Evolutionary conservation across 1,140 invertebrate genomes (phyloP).

Genomic region (Archegozetes longisetosus): DNA sequence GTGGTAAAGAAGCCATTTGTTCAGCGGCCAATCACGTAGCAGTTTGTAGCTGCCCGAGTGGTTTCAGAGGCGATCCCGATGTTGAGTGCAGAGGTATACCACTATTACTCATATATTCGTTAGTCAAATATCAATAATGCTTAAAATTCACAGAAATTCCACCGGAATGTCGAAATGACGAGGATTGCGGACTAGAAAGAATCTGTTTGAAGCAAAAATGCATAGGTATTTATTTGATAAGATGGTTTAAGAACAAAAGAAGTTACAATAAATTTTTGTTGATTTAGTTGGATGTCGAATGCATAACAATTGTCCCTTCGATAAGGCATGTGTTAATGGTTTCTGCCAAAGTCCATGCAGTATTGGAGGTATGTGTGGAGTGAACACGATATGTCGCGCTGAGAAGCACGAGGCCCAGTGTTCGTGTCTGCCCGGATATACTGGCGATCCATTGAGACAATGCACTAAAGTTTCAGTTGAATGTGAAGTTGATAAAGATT

Average conservation of each 20-base stretch:
- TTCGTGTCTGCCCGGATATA: constrained; percentile 59
- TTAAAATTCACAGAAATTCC: constrained; percentile 11
- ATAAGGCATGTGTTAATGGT: constrained; percentile 61
- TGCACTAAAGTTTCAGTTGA: constrained; percentile 42
- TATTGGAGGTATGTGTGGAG: constrained; percentile 48
- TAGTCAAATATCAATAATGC: not conserved
- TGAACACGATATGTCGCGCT: constrained; percentile 61
- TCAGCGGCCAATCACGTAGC: constrained; percentile 47
- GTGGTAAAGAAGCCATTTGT: constrained; percentile 64
- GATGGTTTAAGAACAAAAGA: not conserved
- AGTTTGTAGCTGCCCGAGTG: constrained; percentile 53
- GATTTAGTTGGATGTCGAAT: constrained; percentile 22
- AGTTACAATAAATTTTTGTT: not conserved
- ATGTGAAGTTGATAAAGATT: constrained; percentile 29
- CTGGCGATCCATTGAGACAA: constrained; percentile 61
- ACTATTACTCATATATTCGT: constrained; percentile 9
- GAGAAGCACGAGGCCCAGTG: constrained; percentile 65
- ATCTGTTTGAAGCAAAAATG: constrained; percentile 53
- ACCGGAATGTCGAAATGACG: constrained; percentile 58
- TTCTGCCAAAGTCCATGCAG: constrained; percentile 59
- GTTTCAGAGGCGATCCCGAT: constrained; percentile 59
- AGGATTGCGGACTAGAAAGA: constrained; percentile 62
- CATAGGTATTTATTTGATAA: constrained; percentile 18
- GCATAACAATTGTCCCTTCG: constrained; percentile 45
- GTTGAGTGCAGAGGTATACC: constrained; percentile 20